Evolutionary conservation across 2,888 invertebrate species (phyloP), one percentile per base, ranked within the genome.

Genomic region (Drosophila helvetica): DNA sequence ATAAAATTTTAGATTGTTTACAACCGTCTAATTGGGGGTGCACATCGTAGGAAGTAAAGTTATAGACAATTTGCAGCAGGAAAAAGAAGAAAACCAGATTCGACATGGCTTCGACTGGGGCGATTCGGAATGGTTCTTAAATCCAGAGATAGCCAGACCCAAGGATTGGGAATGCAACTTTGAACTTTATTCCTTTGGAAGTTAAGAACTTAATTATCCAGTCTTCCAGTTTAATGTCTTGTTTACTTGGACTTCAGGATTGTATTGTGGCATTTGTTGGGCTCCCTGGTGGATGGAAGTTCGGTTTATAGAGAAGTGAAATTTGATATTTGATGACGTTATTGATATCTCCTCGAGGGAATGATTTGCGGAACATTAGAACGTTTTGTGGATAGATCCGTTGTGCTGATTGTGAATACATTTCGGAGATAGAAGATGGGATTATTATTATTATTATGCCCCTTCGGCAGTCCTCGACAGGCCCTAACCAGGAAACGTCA

Each of bases 401-500:
- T 33, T 12, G 42, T 30, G 1, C 27, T 27, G 27, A 25, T 25
- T 25, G 25, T 25, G 25, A 25, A 25, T 25, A 25, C 53, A 30
- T 18, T 65, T 65, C 52, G 27, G 17, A 54, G 66, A 54, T 50
- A 33, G 27, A 10, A 50, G 69, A 68, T 68, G 43, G 47, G 51
- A 68, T 68, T 64, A 38, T 38, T 38, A 6, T 38, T 38, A n/a
- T 15, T 15, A 30, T 33, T 33, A 10, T 33, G 2, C 30, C 33
- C 15, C 62, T 27, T 63, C 30, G 19, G 15, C 18, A 5, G 22
- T 22, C 12, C 22, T 42, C 60, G 8, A 45, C 62, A 61, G 62
- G 50, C 33, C 61, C 33, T 50, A 70, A 61, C 55, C 71, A 56
- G 70, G 53, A 70, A 71, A 70, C 70, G 72, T 71, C 71, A 71